These are phyloP conservation scores for Aldrovandia affinis DNA, from an alignment of 2,797 vertebrate species.

Conservation along the genomic window DNA sequence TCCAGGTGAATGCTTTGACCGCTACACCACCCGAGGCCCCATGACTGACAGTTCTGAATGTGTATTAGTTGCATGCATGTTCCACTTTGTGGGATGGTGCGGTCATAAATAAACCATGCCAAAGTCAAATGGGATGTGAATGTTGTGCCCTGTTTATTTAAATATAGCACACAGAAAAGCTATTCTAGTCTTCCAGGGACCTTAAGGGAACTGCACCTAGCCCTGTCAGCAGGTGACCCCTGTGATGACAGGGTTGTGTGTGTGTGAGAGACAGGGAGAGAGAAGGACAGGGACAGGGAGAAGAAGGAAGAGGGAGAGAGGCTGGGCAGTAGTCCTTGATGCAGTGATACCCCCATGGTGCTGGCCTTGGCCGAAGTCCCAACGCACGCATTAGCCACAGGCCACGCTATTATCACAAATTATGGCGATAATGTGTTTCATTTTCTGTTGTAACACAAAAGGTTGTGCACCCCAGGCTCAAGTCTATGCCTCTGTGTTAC, in stretches of 20 bases:
- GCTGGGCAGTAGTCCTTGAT: background rate
- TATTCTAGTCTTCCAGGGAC: background rate
- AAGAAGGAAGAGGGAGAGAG: background rate
- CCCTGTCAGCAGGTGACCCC: slow-evolving; percentile 8
- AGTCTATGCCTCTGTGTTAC: too few species aligned
- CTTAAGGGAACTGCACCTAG: background rate
- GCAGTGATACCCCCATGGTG: background rate
- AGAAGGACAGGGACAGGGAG: background rate
- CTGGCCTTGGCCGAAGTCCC: background rate
- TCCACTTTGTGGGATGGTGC: background rate
- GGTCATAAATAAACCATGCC: background rate
- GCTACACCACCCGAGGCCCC: too few species aligned
- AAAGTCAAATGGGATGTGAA: slow-evolving; percentile 3
- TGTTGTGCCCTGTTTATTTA: slow-evolving; percentile 15
- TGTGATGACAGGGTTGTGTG: background rate
- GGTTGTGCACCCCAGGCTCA: too few species aligned
- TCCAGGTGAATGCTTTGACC: too few species aligned
- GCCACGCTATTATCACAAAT: too few species aligned
- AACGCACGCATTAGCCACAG: too few species aligned
- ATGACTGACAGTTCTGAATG: background rate
- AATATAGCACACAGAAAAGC: background rate
- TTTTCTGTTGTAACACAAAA: too few species aligned
- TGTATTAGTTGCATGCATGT: background rate
- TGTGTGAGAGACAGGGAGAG: background rate
- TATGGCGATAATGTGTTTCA: too few species aligned